A percentile compares a stretch with the other conserved stretches of the same genome.
Conservation (phyloP, 2,888 invertebrate species). For the Rosalia funebris region DNA sequence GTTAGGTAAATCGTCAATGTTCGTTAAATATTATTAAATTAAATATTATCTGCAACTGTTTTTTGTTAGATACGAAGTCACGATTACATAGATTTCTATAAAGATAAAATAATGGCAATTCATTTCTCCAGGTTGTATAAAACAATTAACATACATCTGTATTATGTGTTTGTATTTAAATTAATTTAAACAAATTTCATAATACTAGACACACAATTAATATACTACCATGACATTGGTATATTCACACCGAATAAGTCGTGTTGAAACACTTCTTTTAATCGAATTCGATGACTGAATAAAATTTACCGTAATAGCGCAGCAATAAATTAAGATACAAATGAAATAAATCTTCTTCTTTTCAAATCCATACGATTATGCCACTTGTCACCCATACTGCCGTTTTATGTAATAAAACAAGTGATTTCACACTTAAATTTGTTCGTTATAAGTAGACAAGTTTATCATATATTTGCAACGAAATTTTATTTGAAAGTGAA, state of each 20-base stretch:
- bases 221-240: conserved; percentile 12
- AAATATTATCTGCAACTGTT: too few relatives aligned
- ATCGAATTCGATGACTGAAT: background rate
- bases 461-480: too few relatives aligned
- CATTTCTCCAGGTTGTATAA: background rate
- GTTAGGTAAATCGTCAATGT: too few relatives aligned
- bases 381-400: too few relatives aligned
- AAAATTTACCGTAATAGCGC: background rate
- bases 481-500: too few relatives aligned
- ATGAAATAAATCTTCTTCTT: background rate
- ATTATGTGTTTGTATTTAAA: background rate
- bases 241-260: conserved; percentile 3
- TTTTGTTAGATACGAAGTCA: background rate
- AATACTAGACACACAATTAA: background rate
- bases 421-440: too few relatives aligned
- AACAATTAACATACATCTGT: background rate
- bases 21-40: too few relatives aligned
- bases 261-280: conserved; percentile 2
- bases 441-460: too few relatives aligned
- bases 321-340: background rate
- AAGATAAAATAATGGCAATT: conserved; percentile 17
- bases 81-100: conserved; percentile 5
- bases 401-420: too few relatives aligned
- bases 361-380: too few relatives aligned
- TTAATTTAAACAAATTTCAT: conserved; percentile 15